Conservation (phyloP, 2,888 invertebrate genomes). For the Pterobdella sp. region DNA sequence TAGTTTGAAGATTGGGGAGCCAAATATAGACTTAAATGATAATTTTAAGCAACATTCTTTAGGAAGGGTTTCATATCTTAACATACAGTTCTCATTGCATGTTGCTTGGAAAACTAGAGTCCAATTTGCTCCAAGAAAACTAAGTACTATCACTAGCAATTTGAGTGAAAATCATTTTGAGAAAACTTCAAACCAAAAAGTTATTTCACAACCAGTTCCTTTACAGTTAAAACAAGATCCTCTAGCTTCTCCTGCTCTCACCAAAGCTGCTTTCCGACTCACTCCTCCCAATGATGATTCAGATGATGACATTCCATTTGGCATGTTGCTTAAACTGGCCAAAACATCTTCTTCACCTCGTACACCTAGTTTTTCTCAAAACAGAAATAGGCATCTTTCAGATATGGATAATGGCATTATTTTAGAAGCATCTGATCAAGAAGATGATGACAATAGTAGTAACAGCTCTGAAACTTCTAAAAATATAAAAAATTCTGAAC, state of each 20-base stretch:
- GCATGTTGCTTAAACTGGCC: constrained; percentile 9
- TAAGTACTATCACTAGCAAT: neutral
- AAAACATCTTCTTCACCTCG: constrained; percentile 1
- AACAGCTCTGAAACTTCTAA: neutral
- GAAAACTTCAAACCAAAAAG: neutral
- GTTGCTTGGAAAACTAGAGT: constrained; percentile 25
- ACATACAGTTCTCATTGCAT: constrained; percentile 14
- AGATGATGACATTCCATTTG: constrained; percentile 15
- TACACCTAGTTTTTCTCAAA: neutral
- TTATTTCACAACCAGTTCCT: neutral
- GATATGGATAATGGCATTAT: neutral
- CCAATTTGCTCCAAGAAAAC: constrained; percentile 14
- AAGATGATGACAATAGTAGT: neutral
- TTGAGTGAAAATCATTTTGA: neutral
- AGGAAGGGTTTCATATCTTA: constrained; percentile 4
- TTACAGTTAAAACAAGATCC: neutral
- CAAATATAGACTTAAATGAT: neutral
- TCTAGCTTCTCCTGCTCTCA: neutral
- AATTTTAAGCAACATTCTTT: constrained; percentile 22
- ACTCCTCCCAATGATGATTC: neutral
- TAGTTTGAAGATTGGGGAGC: constrained; percentile 18
- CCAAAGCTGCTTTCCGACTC: constrained; percentile 24
- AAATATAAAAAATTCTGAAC: too few species aligned
- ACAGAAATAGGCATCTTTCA: neutral
- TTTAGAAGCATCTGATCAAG: constrained; percentile 5